Evolutionary conservation across 2,888 invertebrate genomes (phyloP).

Genomic region (Apamea epomidion): DNA sequence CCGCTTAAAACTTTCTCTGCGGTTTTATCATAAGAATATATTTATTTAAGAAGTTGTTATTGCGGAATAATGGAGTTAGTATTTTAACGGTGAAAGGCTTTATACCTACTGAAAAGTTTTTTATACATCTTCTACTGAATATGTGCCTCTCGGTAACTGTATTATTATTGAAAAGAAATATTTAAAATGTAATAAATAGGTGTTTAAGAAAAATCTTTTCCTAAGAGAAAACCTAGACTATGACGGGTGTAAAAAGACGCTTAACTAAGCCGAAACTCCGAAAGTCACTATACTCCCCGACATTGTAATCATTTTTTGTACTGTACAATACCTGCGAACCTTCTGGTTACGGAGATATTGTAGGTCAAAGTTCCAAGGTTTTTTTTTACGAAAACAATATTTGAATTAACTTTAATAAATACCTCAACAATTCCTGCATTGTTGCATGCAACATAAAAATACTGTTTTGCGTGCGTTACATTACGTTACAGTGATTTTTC

Average conservation of each 20-base stretch:
- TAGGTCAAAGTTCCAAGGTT: background rate
- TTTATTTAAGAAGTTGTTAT: constrained; percentile 1
- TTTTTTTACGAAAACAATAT: background rate
- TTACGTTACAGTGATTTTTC: background rate
- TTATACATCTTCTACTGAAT: background rate
- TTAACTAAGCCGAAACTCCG: background rate
- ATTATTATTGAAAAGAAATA: background rate
- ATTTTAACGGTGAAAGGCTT: background rate
- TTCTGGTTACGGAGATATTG: background rate
- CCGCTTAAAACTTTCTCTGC: constrained; percentile 31
- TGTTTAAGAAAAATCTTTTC: background rate
- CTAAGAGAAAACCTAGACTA: no score
- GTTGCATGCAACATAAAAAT: background rate
- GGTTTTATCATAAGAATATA: constrained; percentile 26
- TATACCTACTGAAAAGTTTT: background rate
- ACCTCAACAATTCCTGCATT: no score
- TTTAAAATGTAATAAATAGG: background rate
- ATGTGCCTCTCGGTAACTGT: background rate
- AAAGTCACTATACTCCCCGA: no score
- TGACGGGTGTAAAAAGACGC: background rate
- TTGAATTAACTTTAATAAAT: background rate
- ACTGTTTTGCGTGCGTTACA: background rate
- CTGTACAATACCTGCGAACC: background rate
- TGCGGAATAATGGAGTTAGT: constrained; percentile 8
- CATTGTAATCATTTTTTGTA: background rate